Evolutionary conservation across 2,797 vertebrate genomes (phyloP), one percentile per base, ranked within the genome.

Genomic region (Aldrovandia affinis): DNA sequence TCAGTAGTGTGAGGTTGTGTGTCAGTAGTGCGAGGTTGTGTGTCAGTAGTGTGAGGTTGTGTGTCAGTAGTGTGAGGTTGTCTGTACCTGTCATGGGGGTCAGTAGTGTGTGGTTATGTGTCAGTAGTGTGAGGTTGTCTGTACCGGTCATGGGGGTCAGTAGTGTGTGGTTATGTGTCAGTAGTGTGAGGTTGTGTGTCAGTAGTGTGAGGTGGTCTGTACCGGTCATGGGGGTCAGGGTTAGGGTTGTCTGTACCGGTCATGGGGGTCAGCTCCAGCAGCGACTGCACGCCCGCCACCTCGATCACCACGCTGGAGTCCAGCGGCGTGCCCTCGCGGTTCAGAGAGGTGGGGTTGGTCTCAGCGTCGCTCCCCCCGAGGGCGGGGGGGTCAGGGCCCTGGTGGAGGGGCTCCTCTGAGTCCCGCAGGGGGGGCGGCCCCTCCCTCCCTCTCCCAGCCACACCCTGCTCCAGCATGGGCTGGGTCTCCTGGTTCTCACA

Each of bases 301-400:
- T 98, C 97, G 0, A 98, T 96, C 12, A 96, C 93, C 82, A 98
- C 95, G 33, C 96, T 94, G n/a, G 94, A 95, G 90, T 96, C 96
- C 85, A 93, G 92, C 0, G 95, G 94, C 75, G 91, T 91, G 89
- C 95, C 96, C 88, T 97, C 96, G 0, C 93, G 94, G 88, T 94
- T 97, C 91, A 96, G 83, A 0, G 95, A 95, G 87, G 93, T 88
- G 15, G 95, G 95, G 84, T 96, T 96, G 84, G 96, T 97, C 88
- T 97, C 97, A 0, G 96, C 93, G 87, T 97, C 97, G 0, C 95
- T 94, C 88, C 91, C 90, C 87, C 95, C 96, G 86, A 95, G 93
- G n/a, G n/a, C n/a, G 0, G 88, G 88, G 83, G 93, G 94, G 89
- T 97, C 95, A 18, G 94, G 4, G 90, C 90, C 96, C 86, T 97